Percentiles rank a stretch among this genome's conserved stretches.
phyloP scores from a whole-genome alignment of 2,797 vertebrate genomes.

The Lepus townsendii region DNA sequence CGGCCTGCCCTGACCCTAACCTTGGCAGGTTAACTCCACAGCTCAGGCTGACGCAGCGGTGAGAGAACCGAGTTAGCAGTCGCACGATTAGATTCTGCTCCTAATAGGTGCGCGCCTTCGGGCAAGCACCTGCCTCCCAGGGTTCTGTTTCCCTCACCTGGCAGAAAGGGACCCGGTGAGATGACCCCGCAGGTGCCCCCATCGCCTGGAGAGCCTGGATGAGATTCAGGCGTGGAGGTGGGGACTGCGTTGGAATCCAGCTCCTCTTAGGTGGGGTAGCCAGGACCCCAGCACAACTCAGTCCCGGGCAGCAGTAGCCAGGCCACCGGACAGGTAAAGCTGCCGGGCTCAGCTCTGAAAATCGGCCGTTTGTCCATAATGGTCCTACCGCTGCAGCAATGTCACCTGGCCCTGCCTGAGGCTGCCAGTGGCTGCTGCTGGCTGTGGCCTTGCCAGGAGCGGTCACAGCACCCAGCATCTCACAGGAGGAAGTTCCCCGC shows the following conservation, averaged over 20 bases:
- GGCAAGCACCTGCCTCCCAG: background rate
- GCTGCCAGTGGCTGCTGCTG: background rate
- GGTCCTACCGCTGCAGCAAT: fast-evolving
- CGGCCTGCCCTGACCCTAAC: background rate
- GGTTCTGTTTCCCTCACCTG: background rate
- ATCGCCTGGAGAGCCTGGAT: background rate
- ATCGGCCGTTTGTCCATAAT: background rate
- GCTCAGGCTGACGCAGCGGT: background rate
- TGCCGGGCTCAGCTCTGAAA: background rate
- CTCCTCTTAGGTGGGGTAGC: background rate
- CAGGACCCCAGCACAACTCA: background rate
- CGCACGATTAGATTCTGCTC: background rate
- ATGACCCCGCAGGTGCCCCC: fast-evolving
- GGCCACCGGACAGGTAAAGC: fast-evolving
- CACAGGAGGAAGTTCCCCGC: background rate
- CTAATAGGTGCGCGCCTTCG: background rate
- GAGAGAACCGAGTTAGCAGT: background rate
- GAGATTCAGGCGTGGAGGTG: fast-evolving
- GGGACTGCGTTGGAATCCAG: background rate
- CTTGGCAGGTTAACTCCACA: background rate
- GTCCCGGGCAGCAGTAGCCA: background rate
- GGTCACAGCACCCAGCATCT: background rate
- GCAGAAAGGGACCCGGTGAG: background rate
- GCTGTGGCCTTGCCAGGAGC: background rate
- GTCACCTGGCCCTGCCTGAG: background rate